Conservation (phyloP, 2,888 invertebrate genomes). For the Nomada ferruginata region DNA sequence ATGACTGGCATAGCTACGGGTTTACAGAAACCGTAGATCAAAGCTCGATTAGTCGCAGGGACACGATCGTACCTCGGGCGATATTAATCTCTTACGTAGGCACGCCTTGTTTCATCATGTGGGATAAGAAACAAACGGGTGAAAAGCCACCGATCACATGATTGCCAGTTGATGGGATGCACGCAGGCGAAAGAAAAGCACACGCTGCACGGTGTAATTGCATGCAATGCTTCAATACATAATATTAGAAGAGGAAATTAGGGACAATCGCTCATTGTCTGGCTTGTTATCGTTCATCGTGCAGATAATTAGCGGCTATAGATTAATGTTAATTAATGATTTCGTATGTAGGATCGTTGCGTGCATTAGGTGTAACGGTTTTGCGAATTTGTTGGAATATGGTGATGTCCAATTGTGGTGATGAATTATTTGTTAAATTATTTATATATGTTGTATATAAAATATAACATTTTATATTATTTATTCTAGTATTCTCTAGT, state of each 20-base stretch:
- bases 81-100: slow-evolving; percentile 62
- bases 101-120: slow-evolving; percentile 60
- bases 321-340: slow-evolving; percentile 16
- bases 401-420: no score
- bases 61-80: slow-evolving; percentile 46
- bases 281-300: background rate
- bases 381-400: no score
- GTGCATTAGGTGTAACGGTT: no score
- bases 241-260: slow-evolving; percentile 12
- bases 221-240: background rate
- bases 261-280: slow-evolving; percentile 26
- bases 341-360: background rate
- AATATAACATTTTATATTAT: no score
- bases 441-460: no score
- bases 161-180: slow-evolving; percentile 14
- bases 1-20: slow-evolving; percentile 58
- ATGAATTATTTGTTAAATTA: no score
- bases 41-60: slow-evolving; percentile 57
- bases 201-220: slow-evolving; percentile 8
- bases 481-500: no score
- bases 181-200: background rate
- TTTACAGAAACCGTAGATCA: slow-evolving; percentile 61
- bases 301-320: slow-evolving; percentile 2
- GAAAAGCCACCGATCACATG: slow-evolving; percentile 38
- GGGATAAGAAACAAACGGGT: slow-evolving; percentile 36